A percentile compares a stretch with the other conserved stretches of the same genome.
These are phyloP conservation scores for Ethmia dodecea DNA, from an alignment of 2,888 invertebrate species.

Conservation along the genomic window DNA sequence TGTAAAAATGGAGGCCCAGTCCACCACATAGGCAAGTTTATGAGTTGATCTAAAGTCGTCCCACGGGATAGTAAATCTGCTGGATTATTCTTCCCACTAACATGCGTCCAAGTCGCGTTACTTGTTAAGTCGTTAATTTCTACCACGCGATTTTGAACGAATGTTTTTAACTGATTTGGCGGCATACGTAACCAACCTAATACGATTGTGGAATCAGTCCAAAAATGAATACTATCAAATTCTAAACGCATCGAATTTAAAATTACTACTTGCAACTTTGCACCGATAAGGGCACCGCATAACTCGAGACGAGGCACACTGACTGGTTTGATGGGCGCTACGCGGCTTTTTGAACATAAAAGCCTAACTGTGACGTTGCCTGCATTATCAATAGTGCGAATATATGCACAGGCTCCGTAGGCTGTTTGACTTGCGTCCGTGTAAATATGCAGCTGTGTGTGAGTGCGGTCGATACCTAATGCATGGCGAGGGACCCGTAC, in stretches of 20 bases:
- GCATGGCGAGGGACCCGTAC: conserved; percentile 14
- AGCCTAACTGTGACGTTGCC: conserved; percentile 12
- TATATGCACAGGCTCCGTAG: conserved; percentile 19
- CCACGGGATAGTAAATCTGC: conserved; percentile 7
- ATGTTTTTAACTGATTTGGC: conserved; percentile 16
- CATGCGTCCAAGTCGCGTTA: conserved; percentile 6
- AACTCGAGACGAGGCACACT: conserved; percentile 23
- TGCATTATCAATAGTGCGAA: conserved; percentile 10
- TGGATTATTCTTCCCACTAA: conserved; percentile 9
- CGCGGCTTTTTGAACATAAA: conserved; percentile 16
- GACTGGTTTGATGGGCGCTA: conserved; percentile 19
- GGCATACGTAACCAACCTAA: conserved; percentile 18
- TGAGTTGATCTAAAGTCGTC: conserved; percentile 5
- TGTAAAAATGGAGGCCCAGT: conserved; percentile 4
- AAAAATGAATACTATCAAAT: conserved; percentile 13
- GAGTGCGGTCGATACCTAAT: not conserved
- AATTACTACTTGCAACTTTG: conserved; percentile 16
- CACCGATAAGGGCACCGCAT: conserved; percentile 21
- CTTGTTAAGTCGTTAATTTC: conserved; percentile 12
- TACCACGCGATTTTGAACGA: conserved; percentile 18
- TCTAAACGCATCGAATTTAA: conserved; percentile 6
- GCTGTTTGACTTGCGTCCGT: conserved; percentile 17
- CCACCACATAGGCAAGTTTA: conserved; percentile 6
- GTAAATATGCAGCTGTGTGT: conserved; percentile 19
- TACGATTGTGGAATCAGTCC: conserved; percentile 23